Evolutionary conservation across 2,888 invertebrate species (phyloP), one percentile per base, ranked within the genome.

Genomic region (Leptinotarsa tumamoca): DNA sequence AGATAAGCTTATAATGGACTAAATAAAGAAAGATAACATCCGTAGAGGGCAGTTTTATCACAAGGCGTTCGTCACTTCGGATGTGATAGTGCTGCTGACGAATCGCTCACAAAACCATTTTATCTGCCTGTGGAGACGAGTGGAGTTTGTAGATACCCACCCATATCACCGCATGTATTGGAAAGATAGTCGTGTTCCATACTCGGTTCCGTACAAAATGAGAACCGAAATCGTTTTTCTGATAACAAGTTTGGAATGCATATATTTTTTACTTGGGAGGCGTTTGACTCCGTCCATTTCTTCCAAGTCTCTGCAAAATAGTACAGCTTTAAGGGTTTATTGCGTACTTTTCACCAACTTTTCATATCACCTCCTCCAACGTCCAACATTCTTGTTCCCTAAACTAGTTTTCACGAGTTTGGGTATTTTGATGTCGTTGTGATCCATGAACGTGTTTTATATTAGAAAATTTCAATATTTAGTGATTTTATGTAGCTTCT

Each of bases 1-100:
- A 78, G 80, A 80, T 80, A 80, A 80, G 75, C 74, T 73, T 71
- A 80, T 77, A 78, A 80, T 73, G 72, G 80, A 74, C 77, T 77
- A 74, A 76, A 71, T 75, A 77, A 74, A 75, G 75, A 75, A 71
- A 76, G 80, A 80, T 80, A 80, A 80, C 67, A 68, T 15, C 68
- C 68, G 61, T 72, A 79, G 77, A 78, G 75, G 80, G 76, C 76
- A 77, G 54, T 78, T 72, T 76, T 76, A 74, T 76, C 78, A 71
- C 73, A 73, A 67, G 43, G 56, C 67, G 61, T 74, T 77, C 56
- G 74, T 77, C 72, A 77, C 67, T 76, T 76, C 52, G 73, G 71
- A 73, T 76, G 73, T 70, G 70, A 73, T 68, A 58, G 70, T 70
- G 27, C 72, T 72, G 51, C 52, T 75, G 71, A 76, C 71, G 73